Base-by-base conservation (phyloP, 1,140 invertebrate species). In the Zaprionus ghesquierei region DNA sequence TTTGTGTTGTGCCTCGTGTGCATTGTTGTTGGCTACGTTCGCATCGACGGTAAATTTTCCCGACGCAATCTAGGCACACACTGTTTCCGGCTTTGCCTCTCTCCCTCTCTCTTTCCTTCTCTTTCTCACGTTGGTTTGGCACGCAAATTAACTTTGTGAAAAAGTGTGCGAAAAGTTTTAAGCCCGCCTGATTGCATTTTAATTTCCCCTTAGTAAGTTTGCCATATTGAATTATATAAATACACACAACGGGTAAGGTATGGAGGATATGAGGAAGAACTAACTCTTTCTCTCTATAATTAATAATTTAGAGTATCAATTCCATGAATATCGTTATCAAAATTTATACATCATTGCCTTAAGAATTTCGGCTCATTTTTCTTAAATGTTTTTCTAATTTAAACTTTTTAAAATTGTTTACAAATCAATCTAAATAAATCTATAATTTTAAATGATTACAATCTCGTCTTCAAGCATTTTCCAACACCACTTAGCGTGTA, bases 31-130 rank as follows among this genome's bases (percentile, higher is more conserved):
- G 75, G 55, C 33, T 73, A 75, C 29, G 70, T 64, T 56, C 68
- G 76, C 61, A 73, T 75, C 56, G 73, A 75, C 69, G 74, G 69
- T 72, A 79, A 86, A 89, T 82, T 89, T 80, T 59, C 73, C 73
- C 78, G 56, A 82, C 77, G 77, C 77, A 89, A 77, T 89, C 89
- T 89, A 68, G 50, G 55, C 60, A 66, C 66, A 77, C 69, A 60
- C 55, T 50, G 55, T 18, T 18, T 49, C 61, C 62, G 61, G 58
- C 55, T 59, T 31, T 46, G 70, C n/a, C 10, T 8, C 44, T 27
- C n/a, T 20, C 22, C 50, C n/a, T 38, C 25, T 31, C 31, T 6
- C 15, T 15, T 6, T 15, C 35, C n/a, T 5, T 2, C 8, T 41
- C 35, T 41, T 5, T n/a, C 58, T 18, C 10, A 3, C 46, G 22